phyloP scores from a whole-genome alignment of 2,888 invertebrate species.

The Aethes cnicana region DNA sequence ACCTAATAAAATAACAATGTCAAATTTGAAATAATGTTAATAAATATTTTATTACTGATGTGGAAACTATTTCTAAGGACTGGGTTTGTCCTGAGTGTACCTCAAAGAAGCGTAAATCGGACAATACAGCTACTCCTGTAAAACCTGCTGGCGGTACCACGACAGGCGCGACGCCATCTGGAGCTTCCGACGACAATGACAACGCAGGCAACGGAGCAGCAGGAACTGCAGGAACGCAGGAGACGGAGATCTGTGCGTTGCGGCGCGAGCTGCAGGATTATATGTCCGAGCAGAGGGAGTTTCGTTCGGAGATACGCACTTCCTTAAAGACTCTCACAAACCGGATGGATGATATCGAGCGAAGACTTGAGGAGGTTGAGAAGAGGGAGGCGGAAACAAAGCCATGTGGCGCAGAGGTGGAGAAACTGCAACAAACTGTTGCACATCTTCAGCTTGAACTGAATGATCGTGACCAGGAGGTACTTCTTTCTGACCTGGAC shows the following conservation, averaged over 20 bases:
- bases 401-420: background rate
- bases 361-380: background rate
- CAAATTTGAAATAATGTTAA: too few relatives aligned
- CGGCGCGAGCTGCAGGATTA: background rate
- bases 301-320: background rate
- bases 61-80: background rate
- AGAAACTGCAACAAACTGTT: background rate
- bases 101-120: background rate
- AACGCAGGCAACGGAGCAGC: too few relatives aligned
- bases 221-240: background rate
- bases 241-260: background rate
- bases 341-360: background rate
- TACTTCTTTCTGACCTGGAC: constrained; percentile 17
- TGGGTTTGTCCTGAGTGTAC: background rate
- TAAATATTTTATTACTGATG: too few relatives aligned
- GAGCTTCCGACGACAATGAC: background rate
- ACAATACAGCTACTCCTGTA: background rate
- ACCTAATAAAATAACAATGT: too few relatives aligned
- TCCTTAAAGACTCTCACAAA: background rate
- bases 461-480: constrained; percentile 1
- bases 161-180: background rate
- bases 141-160: background rate
- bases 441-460: constrained; percentile 6
- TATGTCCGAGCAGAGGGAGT: background rate
- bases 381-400: background rate